Conservation (phyloP, 1,140 invertebrate species). For the Hermetia illucens region DNA sequence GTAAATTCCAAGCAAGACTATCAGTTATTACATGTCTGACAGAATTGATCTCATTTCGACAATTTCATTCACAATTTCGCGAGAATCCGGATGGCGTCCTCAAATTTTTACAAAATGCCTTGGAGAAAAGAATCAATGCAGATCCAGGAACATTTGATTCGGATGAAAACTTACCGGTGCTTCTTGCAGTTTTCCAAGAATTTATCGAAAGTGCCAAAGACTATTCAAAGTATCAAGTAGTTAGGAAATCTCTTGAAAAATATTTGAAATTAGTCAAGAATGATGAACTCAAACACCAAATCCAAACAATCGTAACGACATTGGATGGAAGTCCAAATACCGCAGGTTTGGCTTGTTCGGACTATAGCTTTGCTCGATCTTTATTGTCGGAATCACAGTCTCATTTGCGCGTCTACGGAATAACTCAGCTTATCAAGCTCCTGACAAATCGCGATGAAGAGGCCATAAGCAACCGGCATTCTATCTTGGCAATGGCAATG, state of each 20-base stretch:
- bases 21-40: conserved; percentile 18
- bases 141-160: conserved; percentile 4
- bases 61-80: conserved; percentile 15
- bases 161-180: conserved; percentile 16
- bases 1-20: conserved; percentile 17
- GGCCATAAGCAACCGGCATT: conserved; percentile 16
- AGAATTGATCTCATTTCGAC: conserved; percentile 16
- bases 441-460: conserved; percentile 13
- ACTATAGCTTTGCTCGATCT: conserved; percentile 15
- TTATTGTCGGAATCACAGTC: conserved; percentile 17
- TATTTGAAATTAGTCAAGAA: conserved; percentile 5
- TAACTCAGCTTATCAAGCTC: conserved; percentile 18
- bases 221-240: neutral
- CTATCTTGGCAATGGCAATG: conserved; percentile 20
- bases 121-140: conserved; percentile 6
- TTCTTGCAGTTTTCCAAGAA: conserved; percentile 20
- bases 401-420: conserved; percentile 24
- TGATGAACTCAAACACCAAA: conserved; percentile 9
- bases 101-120: conserved; percentile 10
- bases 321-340: conserved; percentile 6
- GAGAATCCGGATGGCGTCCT: conserved; percentile 16
- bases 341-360: neutral
- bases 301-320: conserved; percentile 8
- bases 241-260: conserved; percentile 7
- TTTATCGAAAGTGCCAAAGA: conserved; percentile 13